phyloP scores from a whole-genome alignment of 2,888 invertebrate genomes.

The Gasteruption jaculator region DNA sequence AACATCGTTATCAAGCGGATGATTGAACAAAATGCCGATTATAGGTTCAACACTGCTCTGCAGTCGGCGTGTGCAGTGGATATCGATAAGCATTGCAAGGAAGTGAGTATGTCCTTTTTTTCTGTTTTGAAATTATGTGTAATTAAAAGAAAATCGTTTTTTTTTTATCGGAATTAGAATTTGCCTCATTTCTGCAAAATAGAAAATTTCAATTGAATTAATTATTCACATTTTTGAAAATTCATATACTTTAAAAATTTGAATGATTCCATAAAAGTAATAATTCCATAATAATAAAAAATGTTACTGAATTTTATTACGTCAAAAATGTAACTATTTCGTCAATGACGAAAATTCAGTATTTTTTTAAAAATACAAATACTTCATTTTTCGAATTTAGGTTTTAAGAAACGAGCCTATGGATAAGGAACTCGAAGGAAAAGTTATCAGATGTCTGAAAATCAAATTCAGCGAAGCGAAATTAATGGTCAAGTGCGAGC shows the following conservation, averaged over 20 bases:
- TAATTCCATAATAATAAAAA: conserved; percentile 3
- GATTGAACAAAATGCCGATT: conserved; percentile 87
- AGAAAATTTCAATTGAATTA: neutral
- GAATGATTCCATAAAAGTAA: neutral
- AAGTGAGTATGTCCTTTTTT: conserved; percentile 45
- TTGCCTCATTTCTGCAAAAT: neutral
- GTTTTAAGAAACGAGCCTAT: conserved; percentile 38
- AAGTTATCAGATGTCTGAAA: conserved; percentile 80
- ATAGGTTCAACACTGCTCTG: conserved; percentile 80
- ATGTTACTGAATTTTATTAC: too few relatives aligned
- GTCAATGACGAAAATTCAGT: neutral
- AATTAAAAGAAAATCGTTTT: neutral
- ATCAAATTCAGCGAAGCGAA: conserved; percentile 71
- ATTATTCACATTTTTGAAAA: neutral
- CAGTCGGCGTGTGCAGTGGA: conserved; percentile 78
- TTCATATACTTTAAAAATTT: neutral
- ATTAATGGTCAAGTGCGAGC: conserved; percentile 72
- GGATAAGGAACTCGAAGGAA: conserved; percentile 77
- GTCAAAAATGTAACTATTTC: too few relatives aligned
- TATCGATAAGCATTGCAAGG: conserved; percentile 69
- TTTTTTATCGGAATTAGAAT: neutral
- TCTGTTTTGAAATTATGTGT: neutral
- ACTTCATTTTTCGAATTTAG: conserved; percentile 19
- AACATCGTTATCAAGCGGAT: conserved; percentile 80
- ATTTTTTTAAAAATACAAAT: neutral